Evolutionary conservation across 2,113 vertebrate species (phyloP).

Genomic region (Ophthalmolycus amberensis): DNA sequence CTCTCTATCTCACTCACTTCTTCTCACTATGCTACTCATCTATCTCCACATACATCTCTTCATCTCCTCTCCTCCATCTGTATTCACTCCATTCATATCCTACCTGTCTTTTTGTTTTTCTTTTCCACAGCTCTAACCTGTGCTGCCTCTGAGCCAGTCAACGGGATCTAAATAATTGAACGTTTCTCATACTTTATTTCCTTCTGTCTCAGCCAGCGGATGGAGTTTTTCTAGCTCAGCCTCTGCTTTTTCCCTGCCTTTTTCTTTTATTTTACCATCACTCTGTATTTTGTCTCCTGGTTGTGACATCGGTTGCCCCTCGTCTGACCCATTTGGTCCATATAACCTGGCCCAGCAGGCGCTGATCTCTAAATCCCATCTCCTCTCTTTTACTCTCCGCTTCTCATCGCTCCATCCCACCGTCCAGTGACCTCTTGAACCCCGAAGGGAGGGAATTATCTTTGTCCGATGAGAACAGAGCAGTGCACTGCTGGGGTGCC

Average conservation of each 20-base stretch:
- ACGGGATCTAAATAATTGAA: slow-evolving; percentile 75
- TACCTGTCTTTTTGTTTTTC: slow-evolving; percentile 71
- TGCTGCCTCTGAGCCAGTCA: slow-evolving; percentile 58
- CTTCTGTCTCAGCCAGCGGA: slow-evolving; percentile 47
- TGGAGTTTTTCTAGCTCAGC: slow-evolving; percentile 32
- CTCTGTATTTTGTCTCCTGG: slow-evolving; percentile 36
- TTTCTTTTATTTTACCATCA: slow-evolving; percentile 27
- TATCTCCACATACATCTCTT: slow-evolving; percentile 75
- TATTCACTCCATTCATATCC: slow-evolving; percentile 70
- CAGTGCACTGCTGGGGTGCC: slow-evolving; percentile 45
- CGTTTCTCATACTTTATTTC: slow-evolving; percentile 59
- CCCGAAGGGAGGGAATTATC: slow-evolving; percentile 76
- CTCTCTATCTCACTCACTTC: slow-evolving; percentile 70
- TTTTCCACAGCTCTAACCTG: slow-evolving; percentile 57
- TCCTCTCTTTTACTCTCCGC: slow-evolving; percentile 63
- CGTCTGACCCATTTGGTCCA: slow-evolving; percentile 78
- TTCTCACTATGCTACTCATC: slow-evolving; percentile 73
- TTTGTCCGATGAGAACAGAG: slow-evolving; percentile 70
- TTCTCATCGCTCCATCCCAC: slow-evolving; percentile 66
- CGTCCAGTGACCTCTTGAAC: slow-evolving; percentile 67
- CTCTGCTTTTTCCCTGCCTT: slow-evolving; percentile 20
- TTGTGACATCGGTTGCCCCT: slow-evolving; percentile 72
- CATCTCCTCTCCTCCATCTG: slow-evolving; percentile 69
- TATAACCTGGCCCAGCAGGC: slow-evolving; percentile 79
- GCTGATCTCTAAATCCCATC: slow-evolving; percentile 82